Evolutionary conservation across 1,140 invertebrate species (phyloP).

Genomic region (Liolophura sinensis): DNA sequence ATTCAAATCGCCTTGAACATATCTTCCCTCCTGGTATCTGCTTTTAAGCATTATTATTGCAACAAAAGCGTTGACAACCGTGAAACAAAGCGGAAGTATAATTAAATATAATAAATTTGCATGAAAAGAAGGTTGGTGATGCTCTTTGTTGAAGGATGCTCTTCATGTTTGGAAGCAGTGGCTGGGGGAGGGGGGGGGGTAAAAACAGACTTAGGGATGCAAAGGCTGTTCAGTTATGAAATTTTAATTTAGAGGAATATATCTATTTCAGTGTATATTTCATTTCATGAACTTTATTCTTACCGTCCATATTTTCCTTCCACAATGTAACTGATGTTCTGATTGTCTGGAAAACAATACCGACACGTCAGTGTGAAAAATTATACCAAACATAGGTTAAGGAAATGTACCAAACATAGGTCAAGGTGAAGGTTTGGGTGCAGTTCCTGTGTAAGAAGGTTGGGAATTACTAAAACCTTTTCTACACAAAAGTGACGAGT

Average conservation of each 20-base stretch:
- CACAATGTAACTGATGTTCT: conserved; percentile 31
- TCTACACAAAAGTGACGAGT: conserved; percentile 7
- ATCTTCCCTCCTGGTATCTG: neutral
- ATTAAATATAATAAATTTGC: too few species aligned
- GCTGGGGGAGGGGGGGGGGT: too few species aligned
- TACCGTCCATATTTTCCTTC: conserved; percentile 32
- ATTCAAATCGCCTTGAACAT: neutral
- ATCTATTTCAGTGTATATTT: too few species aligned
- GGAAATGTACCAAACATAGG: neutral
- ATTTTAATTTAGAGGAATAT: too few species aligned
- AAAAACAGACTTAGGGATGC: too few species aligned
- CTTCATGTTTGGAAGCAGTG: too few species aligned
- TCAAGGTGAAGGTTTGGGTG: neutral
- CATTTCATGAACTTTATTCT: neutral
- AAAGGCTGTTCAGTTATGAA: too few species aligned
- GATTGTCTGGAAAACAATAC: conserved; percentile 14
- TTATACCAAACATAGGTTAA: neutral
- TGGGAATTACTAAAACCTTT: conserved; percentile 7
- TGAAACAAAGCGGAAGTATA: too few species aligned
- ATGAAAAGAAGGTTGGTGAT: too few species aligned
- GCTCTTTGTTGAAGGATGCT: too few species aligned
- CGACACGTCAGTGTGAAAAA: neutral
- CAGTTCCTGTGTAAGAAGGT: conserved; percentile 9
- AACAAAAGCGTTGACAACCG: too few species aligned
- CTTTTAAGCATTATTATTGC: neutral